Evolutionary conservation across 1,140 invertebrate species (phyloP).

Genomic region (Phthorimaea operculella): DNA sequence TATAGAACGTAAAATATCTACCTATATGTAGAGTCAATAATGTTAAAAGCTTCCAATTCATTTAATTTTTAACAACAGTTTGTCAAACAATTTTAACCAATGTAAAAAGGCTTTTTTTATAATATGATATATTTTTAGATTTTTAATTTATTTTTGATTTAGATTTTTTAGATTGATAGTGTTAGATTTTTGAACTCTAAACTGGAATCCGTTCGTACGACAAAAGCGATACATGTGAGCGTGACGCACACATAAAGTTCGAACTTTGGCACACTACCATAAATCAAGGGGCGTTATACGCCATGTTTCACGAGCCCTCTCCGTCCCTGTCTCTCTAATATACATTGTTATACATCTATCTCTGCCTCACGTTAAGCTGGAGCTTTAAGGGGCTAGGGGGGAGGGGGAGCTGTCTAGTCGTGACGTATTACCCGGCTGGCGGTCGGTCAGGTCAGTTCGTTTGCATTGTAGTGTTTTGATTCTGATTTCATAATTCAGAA

Average conservation of each 20-base stretch:
- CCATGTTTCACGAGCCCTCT: conserved; percentile 64
- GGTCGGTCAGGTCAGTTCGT: conserved; percentile 48
- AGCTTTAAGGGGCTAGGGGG: conserved; percentile 33
- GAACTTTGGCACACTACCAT: conserved; percentile 66
- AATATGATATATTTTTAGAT: too few species aligned
- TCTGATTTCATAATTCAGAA: background rate
- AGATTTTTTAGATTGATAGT: too few species aligned
- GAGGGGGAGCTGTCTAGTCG: conserved; percentile 60
- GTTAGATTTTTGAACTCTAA: conserved; percentile 1
- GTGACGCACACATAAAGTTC: conserved; percentile 61
- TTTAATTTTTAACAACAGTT: too few species aligned
- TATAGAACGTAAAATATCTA: too few species aligned
- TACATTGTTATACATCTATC: conserved; percentile 42
- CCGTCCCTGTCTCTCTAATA: conserved; percentile 49
- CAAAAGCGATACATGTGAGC: conserved; percentile 21
- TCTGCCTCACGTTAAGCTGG: conserved; percentile 44
- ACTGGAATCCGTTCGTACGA: conserved; percentile 5
- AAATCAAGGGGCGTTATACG: conserved; percentile 70
- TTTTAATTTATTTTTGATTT: too few species aligned
- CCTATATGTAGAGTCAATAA: too few species aligned
- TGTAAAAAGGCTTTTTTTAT: too few species aligned
- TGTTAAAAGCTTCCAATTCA: too few species aligned
- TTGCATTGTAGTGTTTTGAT: conserved; percentile 10
- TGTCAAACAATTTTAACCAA: too few species aligned
- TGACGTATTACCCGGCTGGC: conserved; percentile 63